Base-by-base conservation (phyloP, 2,888 invertebrate species). In the Onthophagus sagittarius region DNA sequence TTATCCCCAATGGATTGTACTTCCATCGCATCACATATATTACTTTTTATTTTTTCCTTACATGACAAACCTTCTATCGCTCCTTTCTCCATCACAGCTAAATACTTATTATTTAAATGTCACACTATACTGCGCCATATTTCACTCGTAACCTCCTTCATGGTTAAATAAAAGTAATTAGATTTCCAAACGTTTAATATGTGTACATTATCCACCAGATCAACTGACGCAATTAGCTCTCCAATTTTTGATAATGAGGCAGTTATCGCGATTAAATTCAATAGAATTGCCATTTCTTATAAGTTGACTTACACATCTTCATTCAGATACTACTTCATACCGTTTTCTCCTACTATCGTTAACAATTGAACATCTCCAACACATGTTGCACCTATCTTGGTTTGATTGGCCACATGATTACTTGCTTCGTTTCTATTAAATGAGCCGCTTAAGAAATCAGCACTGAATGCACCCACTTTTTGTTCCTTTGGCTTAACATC, bases 41-140 rank as follows among this genome's bases (percentile, higher is more conserved):
- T 6, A n/a, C 76, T 5, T 23, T 23, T 23, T 23, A 23, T 23
- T 70, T 75, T 11, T 4, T 23, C 53, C 9, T 63, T 63, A 11
- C 70, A 63, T 13, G 5, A 39, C 9, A 76, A 5, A 15, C 76
- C 75, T 53, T 74, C 39, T 23, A 74, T 75, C 15, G 14, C 62
- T 32, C 71, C 74, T 15, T 74, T 69, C 9, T 73, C 72, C 75
- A 74, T 72, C 63, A 23, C 74, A 4, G 33, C 32, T 11, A 77
- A 33, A 63, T 75, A n/a, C n/a, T 7, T 70, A 13, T 33, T 14
- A 74, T 76, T 75, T 32, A 75, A n/a, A 53, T 74, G 75, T 1
- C 64, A 73, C 1, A 76, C 13, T 70, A 75, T 71, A 1, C 74
- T 32, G 71, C 80, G 77, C 75, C 75, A 74, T 9, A 32, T 39